Base-by-base conservation (phyloP, 2,113 vertebrate genomes). In the Chaenocephalus aceratus region DNA sequence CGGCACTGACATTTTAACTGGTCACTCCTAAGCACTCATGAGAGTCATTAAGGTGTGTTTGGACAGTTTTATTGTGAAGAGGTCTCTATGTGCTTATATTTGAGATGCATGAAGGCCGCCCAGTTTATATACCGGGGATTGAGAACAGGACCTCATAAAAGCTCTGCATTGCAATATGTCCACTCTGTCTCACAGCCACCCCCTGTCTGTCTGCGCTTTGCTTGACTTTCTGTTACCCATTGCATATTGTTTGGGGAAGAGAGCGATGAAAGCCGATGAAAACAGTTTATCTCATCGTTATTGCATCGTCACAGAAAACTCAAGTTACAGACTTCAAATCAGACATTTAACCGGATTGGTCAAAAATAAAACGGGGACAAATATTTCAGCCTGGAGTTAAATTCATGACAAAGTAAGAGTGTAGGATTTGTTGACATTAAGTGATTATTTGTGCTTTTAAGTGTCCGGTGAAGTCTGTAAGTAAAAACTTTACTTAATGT, bases 31-130 rank as follows among this genome's bases (percentile, higher is more conserved):
- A 48, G 16, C 44, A 9, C 64, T 73, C 21, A 10, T 77, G 26
- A 53, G 56, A 3, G 26, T 59, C 67, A 63, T 78, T 71, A 80
- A 65, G 30, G 45, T 54, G 30, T 71, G 76, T 83, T 82, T 76
- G 51, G 77, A 84, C 77, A 77, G 71, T 26, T 86, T 86, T 63
- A 85, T 79, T 67, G 51, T 58, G 10, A 48, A 4, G 3, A 63
- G 57, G 13, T 36, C 54, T 59, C 13, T 51, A 6, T 54, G 18
- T 53, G 67, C 45, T 74, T 68, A 41, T 67, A 16, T 83, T 69
- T 78, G 75, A 74, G 78, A 80, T n/a, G 48, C 49, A 49, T 34
- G 46, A 48, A 66, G 75, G 57, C 71, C 72, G 79, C 71, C 65
- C 72, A 59, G 72, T 75, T 64, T 65, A 52, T 72, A 26, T 7